Evolutionary conservation across 2,113 vertebrate species (phyloP).

Genomic region (Tachysurus vachellii): DNA sequence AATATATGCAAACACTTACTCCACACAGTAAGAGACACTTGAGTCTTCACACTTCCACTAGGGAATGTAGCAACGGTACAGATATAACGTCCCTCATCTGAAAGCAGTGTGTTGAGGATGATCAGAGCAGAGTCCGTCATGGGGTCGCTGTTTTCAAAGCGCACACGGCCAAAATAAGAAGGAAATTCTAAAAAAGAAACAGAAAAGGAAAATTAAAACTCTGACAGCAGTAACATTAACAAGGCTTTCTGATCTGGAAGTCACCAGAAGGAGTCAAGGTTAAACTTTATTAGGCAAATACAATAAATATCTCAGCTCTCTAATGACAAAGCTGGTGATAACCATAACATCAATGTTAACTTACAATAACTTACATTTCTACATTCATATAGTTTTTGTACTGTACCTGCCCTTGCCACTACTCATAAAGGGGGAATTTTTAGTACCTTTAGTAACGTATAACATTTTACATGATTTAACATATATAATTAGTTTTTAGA

Average conservation of each 20-base stretch:
- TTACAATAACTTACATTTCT: not conserved
- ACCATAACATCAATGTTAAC: not conserved
- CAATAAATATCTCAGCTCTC: not conserved
- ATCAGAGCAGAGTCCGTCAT: slow-evolving; percentile 64
- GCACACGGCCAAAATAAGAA: slow-evolving; percentile 48
- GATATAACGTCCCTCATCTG: slow-evolving; percentile 66
- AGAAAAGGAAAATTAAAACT: not conserved
- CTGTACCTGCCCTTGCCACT: not conserved
- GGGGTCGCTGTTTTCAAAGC: slow-evolving; percentile 63
- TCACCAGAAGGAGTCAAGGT: not conserved
- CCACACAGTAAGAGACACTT: slow-evolving; percentile 65
- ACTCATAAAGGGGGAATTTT: not conserved
- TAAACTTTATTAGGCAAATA: not conserved
- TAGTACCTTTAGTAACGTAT: not conserved
- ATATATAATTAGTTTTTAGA: not conserved
- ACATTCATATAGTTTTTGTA: not conserved
- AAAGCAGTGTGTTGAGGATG: slow-evolving; percentile 61
- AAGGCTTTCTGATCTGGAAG: not conserved
- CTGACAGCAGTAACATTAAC: not conserved
- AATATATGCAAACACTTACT: slow-evolving; percentile 64
- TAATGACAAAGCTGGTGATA: not conserved
- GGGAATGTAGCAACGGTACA: slow-evolving; percentile 69
- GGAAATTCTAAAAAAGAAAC: slow-evolving; percentile 11
- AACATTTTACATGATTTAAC: not conserved
- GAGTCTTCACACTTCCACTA: slow-evolving; percentile 62